phyloP scores from a whole-genome alignment of 1,140 invertebrate genomes.

The Camponotus vicinus region DNA sequence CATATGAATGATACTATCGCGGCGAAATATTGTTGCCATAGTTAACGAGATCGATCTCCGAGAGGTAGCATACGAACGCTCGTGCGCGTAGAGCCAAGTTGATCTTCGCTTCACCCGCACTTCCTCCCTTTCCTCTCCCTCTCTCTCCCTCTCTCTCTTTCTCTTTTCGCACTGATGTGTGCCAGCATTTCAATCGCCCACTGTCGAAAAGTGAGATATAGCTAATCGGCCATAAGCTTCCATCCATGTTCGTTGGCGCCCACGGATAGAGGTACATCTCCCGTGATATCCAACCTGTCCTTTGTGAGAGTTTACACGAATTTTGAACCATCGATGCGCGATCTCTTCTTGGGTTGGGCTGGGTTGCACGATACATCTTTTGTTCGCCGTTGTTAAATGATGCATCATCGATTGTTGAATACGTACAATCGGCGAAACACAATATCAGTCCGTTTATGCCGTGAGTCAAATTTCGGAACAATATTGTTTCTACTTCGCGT shows the following conservation, averaged over 20 bases:
- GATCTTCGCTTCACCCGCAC: slow-evolving; percentile 40
- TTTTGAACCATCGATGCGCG: slow-evolving; percentile 35
- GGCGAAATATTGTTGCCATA: slow-evolving; percentile 60
- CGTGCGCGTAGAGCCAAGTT: slow-evolving; percentile 21
- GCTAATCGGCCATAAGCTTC: slow-evolving; percentile 67
- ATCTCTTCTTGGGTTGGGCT: slow-evolving; percentile 16
- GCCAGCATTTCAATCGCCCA: slow-evolving; percentile 65
- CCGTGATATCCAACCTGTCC: slow-evolving; percentile 42
- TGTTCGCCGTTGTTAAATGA: slow-evolving; percentile 56
- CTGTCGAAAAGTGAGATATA: slow-evolving; percentile 71
- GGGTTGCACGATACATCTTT: slow-evolving; percentile 37
- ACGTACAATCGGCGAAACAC: background rate
- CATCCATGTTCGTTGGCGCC: slow-evolving; percentile 14
- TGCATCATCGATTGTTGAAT: background rate
- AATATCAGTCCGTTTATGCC: slow-evolving; percentile 19
- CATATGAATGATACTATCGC: slow-evolving; percentile 58
- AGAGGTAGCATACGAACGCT: slow-evolving; percentile 22
- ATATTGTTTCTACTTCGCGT: background rate
- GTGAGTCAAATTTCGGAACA: slow-evolving; percentile 18
- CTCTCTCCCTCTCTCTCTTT: background rate
- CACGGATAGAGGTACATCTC: slow-evolving; percentile 24
- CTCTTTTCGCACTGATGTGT: background rate
- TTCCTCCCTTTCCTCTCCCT: background rate
- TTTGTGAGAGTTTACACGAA: slow-evolving; percentile 50
- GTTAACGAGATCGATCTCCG: slow-evolving; percentile 59